Evolutionary conservation across 2,888 invertebrate genomes (phyloP).

Genomic region (Drosophila mulleri): DNA sequence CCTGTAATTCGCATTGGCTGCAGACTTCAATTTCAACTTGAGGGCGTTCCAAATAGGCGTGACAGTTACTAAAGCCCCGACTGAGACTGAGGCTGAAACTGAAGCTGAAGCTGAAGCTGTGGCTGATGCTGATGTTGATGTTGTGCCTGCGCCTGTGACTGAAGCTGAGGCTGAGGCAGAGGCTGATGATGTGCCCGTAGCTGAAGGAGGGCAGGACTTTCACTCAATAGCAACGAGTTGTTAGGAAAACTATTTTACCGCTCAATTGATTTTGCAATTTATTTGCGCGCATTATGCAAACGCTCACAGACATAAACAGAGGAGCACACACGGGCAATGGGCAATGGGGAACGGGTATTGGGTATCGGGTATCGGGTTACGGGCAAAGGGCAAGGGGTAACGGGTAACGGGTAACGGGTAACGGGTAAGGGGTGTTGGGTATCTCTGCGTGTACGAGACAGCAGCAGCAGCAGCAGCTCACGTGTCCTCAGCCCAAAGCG

Average conservation of each 20-base stretch:
- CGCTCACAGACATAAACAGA: constrained; percentile 12
- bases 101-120: background rate
- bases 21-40: constrained; percentile 35
- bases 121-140: background rate
- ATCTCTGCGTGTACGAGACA: background rate
- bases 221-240: constrained; percentile 35
- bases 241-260: constrained; percentile 79
- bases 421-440: background rate
- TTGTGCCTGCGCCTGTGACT: background rate
- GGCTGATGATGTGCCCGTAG: background rate
- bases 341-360: too few relatives aligned
- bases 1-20: constrained; percentile 11
- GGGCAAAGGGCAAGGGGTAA: background rate
- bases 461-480: constrained; percentile 25
- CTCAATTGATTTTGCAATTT: constrained; percentile 84
- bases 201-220: constrained; percentile 13
- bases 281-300: constrained; percentile 76
- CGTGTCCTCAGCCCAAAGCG: constrained; percentile 32
- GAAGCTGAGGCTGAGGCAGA: background rate
- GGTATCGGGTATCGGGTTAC: background rate
- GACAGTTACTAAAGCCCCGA: background rate
- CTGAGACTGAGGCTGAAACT: background rate
- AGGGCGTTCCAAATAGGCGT: constrained; percentile 32
- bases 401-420: background rate
- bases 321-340: background rate